Base-by-base conservation (phyloP, 1,140 invertebrate genomes). In the Drosophila mayri region DNA sequence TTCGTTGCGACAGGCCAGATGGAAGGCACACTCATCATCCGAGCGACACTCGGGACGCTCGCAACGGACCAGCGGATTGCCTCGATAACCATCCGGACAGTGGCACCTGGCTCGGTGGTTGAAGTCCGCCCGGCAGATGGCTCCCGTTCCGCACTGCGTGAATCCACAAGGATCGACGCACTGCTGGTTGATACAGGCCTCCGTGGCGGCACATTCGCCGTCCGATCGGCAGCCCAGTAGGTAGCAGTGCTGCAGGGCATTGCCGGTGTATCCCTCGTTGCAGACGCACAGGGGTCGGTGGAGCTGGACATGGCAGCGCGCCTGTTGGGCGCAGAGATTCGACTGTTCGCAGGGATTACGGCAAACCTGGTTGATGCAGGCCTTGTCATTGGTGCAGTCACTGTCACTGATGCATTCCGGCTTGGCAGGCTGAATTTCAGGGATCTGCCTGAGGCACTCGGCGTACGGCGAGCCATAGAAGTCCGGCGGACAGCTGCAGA, bases 211-310 rank as follows among this genome's bases (percentile, higher is more conserved):
- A 92, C 98, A 98, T 63, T 98, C 97, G 32, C 95, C 95, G 88
- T 98, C 97, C 61, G 95, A 95, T 73, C 96, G 95, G 91, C 98
- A 99, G 81, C 97, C 97, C 80, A 97, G 95, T 2, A 92, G 44
- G 28, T 91, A 82, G 47, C 91, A 91, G 37, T 84, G 57, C 40
- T 84, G 94, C 76, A 97, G 95, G 20, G 97, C 96, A 92, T 98
- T 97, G 91, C 97, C 97, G 81, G 96, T 96, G 80, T 95, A 97
- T 35, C 91, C 97, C 78, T 97, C 96, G 70, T 95, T 94, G 90
- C 98, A 99, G 1, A 96, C 95, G 85, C 98, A 99, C 22, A 97
- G 94, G 8, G 97, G 96, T 84, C 97, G 93, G 84, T 98, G 98
- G 38, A 96, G 93, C 92, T 96, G 95, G 0, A 97, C 96, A 57